Evolutionary conservation across 2,888 invertebrate species (phyloP).

Genomic region (Cantharis flavilabris): DNA sequence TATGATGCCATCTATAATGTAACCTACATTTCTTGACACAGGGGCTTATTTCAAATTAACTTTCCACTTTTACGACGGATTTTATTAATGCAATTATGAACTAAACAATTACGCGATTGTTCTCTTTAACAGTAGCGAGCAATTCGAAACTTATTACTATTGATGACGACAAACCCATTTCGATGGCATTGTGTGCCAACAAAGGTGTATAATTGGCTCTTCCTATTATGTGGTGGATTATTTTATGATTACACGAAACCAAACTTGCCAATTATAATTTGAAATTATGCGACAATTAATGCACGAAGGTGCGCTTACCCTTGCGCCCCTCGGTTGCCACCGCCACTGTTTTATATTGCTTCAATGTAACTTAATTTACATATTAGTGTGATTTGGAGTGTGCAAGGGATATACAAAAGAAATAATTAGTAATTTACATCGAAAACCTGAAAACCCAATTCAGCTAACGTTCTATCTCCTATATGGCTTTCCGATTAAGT

Average conservation of each 20-base stretch:
- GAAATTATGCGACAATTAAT: background rate
- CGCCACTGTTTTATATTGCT: background rate
- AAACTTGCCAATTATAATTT: background rate
- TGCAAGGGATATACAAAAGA: background rate
- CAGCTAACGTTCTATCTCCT: slow-evolving; percentile 1
- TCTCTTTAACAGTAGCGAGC: background rate
- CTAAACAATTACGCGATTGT: background rate
- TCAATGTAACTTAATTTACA: background rate
- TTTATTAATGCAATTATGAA: background rate
- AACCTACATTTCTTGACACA: background rate
- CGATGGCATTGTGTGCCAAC: background rate
- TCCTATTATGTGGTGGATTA: background rate
- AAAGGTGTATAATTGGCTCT: background rate
- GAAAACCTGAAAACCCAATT: slow-evolving; percentile 7
- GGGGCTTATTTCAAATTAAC: background rate
- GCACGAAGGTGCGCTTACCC: background rate
- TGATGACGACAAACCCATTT: background rate
- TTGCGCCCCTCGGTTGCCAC: background rate
- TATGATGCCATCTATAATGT: background rate
- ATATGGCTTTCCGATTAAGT: slow-evolving; percentile 10
- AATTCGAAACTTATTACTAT: background rate
- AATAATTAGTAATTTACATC: slow-evolving; percentile 16
- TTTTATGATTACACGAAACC: background rate
- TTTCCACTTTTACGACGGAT: background rate
- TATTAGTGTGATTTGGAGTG: background rate